phyloP scores from a whole-genome alignment of 1,140 invertebrate genomes.

The Leptonema lineaticorne region DNA sequence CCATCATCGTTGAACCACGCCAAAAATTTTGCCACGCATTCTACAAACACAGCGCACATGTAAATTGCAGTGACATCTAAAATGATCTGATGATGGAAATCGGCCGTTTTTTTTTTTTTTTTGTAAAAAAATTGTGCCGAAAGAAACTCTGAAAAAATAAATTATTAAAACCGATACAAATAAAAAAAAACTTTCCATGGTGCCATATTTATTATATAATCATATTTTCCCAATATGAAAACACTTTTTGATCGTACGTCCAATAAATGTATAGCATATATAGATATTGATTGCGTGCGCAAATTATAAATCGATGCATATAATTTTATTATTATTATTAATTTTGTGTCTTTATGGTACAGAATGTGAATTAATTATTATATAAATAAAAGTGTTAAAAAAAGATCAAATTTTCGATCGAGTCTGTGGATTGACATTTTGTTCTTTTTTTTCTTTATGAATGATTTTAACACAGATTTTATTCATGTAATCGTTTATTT shows the following conservation, averaged over 20 bases:
- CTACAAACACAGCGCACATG: neutral
- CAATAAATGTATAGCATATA: neutral
- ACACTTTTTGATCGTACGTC: neutral
- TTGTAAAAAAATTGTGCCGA: too few relatives aligned
- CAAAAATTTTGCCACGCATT: neutral
- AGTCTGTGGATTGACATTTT: neutral
- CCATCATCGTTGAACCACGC: slow-evolving; percentile 10
- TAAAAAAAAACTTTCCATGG: neutral
- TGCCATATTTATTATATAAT: neutral
- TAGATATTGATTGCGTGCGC: neutral
- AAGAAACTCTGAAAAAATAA: too few relatives aligned
- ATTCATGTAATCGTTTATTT: neutral
- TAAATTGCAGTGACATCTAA: neutral
- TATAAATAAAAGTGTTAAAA: neutral
- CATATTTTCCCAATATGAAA: neutral
- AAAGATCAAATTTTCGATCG: neutral
- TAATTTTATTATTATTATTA: neutral
- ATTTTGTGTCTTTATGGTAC: slow-evolving; percentile 15
- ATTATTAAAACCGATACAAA: too few relatives aligned
- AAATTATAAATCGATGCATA: neutral
- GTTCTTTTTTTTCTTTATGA: neutral
- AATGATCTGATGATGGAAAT: neutral
- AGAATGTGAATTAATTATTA: slow-evolving; percentile 23
- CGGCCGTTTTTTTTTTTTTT: too few relatives aligned
- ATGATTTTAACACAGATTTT: neutral